These are phyloP conservation scores for Eumeta japonica DNA, from an alignment of 1,140 invertebrate genomes.

Conservation along the genomic window DNA sequence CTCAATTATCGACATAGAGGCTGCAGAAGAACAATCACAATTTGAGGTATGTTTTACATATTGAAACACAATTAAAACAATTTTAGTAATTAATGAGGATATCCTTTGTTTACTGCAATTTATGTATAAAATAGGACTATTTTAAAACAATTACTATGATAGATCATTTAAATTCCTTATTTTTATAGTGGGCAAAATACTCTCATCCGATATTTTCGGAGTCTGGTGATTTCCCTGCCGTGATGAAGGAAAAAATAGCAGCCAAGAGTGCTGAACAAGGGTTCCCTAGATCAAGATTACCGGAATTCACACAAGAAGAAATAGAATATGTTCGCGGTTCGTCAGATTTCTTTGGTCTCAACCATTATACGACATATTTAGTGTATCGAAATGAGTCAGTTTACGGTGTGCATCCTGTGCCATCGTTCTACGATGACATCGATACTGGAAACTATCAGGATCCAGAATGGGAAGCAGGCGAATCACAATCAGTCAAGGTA, in stretches of 20 bases:
- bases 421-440: slow-evolving; percentile 25
- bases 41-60: slow-evolving; percentile 18
- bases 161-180: too few species aligned
- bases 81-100: neutral
- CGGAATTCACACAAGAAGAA: slow-evolving; percentile 34
- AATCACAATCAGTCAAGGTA: slow-evolving; percentile 17
- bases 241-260: slow-evolving; percentile 56
- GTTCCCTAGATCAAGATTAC: slow-evolving; percentile 38
- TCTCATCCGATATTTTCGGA: slow-evolving; percentile 59
- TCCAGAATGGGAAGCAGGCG: slow-evolving; percentile 17
- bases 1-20: slow-evolving; percentile 37
- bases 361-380: neutral
- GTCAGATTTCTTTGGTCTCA: neutral
- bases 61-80: too few species aligned
- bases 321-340: neutral
- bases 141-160: too few species aligned
- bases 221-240: slow-evolving; percentile 59
- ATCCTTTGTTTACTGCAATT: neutral
- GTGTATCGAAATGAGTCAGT: slow-evolving; percentile 4
- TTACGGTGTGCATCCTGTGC: slow-evolving; percentile 13
- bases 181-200: slow-evolving; percentile 30
- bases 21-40: slow-evolving; percentile 37
- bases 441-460: slow-evolving; percentile 15
- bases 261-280: slow-evolving; percentile 52
- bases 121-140: too few species aligned